These are phyloP conservation scores for Phyllopteryx taeniolatus DNA, from an alignment of 2,113 vertebrate species.

Conservation along the genomic window DNA sequence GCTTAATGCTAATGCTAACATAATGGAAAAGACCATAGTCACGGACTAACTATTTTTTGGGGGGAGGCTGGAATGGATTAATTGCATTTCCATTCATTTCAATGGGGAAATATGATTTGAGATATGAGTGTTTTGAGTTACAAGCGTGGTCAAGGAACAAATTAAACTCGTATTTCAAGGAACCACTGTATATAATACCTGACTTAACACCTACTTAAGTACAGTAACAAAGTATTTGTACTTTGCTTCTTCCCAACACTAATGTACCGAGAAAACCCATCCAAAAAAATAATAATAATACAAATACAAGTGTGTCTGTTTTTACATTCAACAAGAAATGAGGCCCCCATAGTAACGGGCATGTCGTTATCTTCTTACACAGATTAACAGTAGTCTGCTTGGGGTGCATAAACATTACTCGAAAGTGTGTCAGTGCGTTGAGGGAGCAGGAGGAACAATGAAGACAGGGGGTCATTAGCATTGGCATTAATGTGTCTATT, in stretches of 20 bases:
- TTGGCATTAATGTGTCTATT: conserved; percentile 65
- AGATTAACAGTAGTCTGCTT: conserved; percentile 64
- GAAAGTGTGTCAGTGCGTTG: conserved; percentile 67
- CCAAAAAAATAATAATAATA: not conserved
- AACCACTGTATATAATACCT: not conserved
- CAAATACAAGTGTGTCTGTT: conserved; percentile 30
- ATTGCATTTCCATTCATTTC: too few relatives aligned
- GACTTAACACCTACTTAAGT: not conserved
- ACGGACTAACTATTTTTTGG: not conserved
- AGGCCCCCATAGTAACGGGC: conserved; percentile 20
- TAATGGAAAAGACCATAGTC: not conserved
- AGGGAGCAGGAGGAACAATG: conserved; percentile 56
- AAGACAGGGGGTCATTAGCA: conserved; percentile 67
- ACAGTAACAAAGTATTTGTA: not conserved
- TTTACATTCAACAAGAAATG: conserved; percentile 34
- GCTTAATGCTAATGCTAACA: not conserved
- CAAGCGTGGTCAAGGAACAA: not conserved
- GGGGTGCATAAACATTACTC: conserved; percentile 60
- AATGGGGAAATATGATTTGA: too few relatives aligned
- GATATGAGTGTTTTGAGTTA: too few relatives aligned
- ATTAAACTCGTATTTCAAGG: not conserved
- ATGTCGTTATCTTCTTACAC: conserved; percentile 60
- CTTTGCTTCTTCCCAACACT: not conserved
- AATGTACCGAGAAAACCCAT: not conserved
- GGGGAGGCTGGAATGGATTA: too few relatives aligned